Evolutionary conservation across 2,113 vertebrate species (phyloP).

Genomic region (Cephalophus harveyi): DNA sequence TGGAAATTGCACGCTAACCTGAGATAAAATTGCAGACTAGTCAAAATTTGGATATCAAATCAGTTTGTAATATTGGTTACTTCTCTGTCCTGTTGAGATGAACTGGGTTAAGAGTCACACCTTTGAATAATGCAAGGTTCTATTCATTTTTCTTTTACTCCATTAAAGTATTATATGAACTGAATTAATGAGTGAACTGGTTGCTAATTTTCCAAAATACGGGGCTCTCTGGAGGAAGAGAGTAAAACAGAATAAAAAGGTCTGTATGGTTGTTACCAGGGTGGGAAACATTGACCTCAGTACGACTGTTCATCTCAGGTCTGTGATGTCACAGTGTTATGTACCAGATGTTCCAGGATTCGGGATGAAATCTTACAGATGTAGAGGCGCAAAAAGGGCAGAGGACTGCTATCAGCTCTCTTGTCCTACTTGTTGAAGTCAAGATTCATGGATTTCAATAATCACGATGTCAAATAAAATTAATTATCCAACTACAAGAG

Average conservation of each 20-base stretch:
- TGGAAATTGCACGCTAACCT: background rate
- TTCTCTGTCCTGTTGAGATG: background rate
- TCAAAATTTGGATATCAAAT: background rate
- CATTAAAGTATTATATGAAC: background rate
- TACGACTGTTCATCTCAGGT: background rate
- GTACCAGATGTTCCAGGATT: background rate
- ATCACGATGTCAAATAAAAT: background rate
- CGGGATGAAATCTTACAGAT: background rate
- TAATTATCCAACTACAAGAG: background rate
- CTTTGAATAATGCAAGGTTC: conserved; percentile 1
- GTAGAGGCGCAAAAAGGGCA: background rate
- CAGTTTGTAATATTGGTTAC: background rate
- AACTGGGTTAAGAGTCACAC: background rate
- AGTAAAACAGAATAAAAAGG: background rate
- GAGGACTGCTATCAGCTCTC: background rate
- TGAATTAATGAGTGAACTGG: background rate
- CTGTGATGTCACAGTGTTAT: background rate
- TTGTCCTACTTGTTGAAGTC: background rate
- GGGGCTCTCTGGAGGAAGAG: background rate
- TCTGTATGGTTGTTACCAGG: background rate
- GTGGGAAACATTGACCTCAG: background rate
- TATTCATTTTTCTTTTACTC: background rate
- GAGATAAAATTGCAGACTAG: background rate
- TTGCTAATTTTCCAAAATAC: background rate
- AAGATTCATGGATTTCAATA: background rate